These are phyloP conservation scores for Nomada fucata DNA, from an alignment of 2,888 invertebrate genomes.

Conservation along the genomic window DNA sequence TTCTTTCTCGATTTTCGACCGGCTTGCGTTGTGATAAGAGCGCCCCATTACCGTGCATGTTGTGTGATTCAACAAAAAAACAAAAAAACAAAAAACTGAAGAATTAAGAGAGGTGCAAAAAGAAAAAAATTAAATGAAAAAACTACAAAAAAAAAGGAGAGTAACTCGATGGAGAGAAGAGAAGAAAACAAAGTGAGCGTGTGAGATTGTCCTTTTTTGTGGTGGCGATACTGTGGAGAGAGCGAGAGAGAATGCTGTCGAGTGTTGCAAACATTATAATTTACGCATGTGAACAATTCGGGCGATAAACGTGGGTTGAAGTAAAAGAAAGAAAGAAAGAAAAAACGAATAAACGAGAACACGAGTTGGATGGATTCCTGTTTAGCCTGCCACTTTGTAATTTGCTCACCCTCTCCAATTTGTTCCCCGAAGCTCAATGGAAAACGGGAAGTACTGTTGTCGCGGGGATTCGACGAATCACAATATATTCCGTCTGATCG, in stretches of 20 bases:
- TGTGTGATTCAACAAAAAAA: conserved; percentile 49
- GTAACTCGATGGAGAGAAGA: conserved; percentile 8
- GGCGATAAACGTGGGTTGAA: conserved; percentile 65
- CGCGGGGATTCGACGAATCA: background rate
- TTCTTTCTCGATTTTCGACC: conserved; percentile 17
- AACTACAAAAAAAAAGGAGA: conserved; percentile 13
- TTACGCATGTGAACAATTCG: conserved; percentile 69
- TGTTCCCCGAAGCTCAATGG: conserved; percentile 47
- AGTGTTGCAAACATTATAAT: conserved; percentile 65
- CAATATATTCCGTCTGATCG: conserved; percentile 41
- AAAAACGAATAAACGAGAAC: conserved; percentile 63
- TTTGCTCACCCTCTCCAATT: conserved; percentile 70
- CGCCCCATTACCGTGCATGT: conserved; percentile 49
- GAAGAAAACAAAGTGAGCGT: conserved; percentile 39
- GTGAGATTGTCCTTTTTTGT: conserved; percentile 42
- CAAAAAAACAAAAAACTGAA: conserved; percentile 20
- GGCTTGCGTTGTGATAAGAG: conserved; percentile 7
- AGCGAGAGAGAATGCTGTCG: conserved; percentile 50
- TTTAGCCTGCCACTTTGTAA: conserved; percentile 63
- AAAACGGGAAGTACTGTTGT: background rate
- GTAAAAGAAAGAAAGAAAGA: conserved; percentile 45
- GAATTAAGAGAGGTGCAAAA: conserved; percentile 18
- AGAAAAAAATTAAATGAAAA: conserved; percentile 23
- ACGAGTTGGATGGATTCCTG: conserved; percentile 60
- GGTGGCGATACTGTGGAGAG: conserved; percentile 40